These are phyloP conservation scores for Diphyllodes magnificus DNA, from an alignment of 2,113 vertebrate genomes.

Conservation along the genomic window DNA sequence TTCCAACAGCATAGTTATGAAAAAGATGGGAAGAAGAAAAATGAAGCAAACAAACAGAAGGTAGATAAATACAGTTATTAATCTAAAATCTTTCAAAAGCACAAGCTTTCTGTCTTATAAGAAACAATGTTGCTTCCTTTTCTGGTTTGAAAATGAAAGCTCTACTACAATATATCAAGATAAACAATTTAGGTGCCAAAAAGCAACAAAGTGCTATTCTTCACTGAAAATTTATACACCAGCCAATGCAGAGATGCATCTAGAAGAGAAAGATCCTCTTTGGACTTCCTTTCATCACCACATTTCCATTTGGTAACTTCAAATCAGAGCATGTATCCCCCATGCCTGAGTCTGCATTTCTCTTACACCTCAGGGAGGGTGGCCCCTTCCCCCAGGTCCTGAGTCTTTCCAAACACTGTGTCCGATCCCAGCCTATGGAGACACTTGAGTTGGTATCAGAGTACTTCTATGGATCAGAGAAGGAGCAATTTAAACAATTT, in stretches of 20 bases:
- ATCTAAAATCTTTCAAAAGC: neutral
- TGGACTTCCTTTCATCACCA: neutral
- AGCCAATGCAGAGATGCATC: neutral
- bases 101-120: neutral
- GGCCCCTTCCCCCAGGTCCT: neutral
- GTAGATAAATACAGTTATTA: neutral
- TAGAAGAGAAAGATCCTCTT: neutral
- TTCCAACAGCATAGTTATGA: neutral
- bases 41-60: neutral
- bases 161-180: neutral
- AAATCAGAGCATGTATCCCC: neutral
- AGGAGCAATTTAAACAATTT: neutral
- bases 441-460: neutral
- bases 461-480: neutral
- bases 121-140: rapidly evolving
- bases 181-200: neutral
- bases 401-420: neutral
- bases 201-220: neutral
- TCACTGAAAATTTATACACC: neutral
- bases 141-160: neutral
- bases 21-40: neutral
- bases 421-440: neutral
- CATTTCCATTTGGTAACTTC: neutral
- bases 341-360: neutral
- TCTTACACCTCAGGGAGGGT: neutral